Conservation (phyloP, 2,797 vertebrate species). For the Salmo trutta region DNA sequence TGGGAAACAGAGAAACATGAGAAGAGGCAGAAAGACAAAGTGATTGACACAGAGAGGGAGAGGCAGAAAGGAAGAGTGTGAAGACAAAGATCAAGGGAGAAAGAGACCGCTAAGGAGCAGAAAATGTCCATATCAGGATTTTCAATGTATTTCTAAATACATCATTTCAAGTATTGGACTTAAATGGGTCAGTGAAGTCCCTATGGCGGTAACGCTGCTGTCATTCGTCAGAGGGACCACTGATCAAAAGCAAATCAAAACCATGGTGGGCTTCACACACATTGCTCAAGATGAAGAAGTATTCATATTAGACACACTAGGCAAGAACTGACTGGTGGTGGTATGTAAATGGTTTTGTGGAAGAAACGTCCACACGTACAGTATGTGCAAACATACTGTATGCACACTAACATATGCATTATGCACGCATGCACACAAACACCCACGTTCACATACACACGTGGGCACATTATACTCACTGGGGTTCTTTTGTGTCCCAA, state of each 20-base stretch:
- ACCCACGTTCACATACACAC: conserved; percentile 19
- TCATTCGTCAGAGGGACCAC: conserved; percentile 19
- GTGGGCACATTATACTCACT: conserved; percentile 76
- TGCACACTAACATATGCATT: neutral
- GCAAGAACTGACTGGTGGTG: conserved; percentile 1
- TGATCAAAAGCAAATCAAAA: conserved; percentile 25
- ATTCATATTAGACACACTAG: neutral
- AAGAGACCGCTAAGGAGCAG: neutral
- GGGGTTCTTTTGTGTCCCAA: conserved; percentile 89
- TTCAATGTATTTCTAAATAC: neutral
- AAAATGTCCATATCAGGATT: neutral
- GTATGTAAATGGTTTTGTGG: neutral
- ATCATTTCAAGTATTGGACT: neutral
- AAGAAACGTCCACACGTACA: neutral
- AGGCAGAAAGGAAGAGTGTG: neutral
- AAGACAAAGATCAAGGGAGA: neutral
- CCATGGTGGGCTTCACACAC: conserved; percentile 5
- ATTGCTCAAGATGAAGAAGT: neutral
- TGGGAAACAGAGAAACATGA: conserved; percentile 30
- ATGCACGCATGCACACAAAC: conserved; percentile 3
- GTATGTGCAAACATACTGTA: neutral
- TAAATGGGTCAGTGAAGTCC: conserved; percentile 25
- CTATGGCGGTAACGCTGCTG: conserved; percentile 11
- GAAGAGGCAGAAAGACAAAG: neutral
- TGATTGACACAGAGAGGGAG: neutral